Evolutionary conservation across 2,888 invertebrate species (phyloP).

Genomic region (Drosophila merina): DNA sequence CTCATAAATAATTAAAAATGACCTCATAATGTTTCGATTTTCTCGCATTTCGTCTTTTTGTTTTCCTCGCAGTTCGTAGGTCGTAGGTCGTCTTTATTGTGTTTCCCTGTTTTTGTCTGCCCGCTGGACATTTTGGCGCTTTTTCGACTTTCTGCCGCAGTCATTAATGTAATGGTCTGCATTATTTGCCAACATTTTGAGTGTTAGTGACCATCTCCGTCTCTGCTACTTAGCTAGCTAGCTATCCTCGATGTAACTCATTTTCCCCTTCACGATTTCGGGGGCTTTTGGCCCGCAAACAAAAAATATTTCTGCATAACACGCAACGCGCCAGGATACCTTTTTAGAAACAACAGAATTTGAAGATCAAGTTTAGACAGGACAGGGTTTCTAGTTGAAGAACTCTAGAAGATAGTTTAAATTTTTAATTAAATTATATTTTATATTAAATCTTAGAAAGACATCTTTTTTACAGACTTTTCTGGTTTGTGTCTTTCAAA

Average conservation of each 20-base stretch:
- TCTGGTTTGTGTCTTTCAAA: too few species aligned
- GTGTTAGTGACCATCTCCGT: constrained; percentile 34
- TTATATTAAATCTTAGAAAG: too few species aligned
- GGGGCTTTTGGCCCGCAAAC: constrained; percentile 2
- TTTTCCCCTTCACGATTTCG: not conserved
- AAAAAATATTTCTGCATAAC: constrained; percentile 39
- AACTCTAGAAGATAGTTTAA: not conserved
- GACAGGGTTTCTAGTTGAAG: not conserved
- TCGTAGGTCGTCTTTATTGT: constrained; percentile 7
- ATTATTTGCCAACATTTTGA: constrained; percentile 61
- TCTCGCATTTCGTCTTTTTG: constrained; percentile 31
- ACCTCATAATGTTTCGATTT: constrained; percentile 72
- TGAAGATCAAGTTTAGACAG: constrained; percentile 19
- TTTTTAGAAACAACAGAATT: constrained; percentile 5
- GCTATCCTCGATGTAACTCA: not conserved
- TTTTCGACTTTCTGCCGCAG: constrained; percentile 66
- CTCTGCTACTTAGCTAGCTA: constrained; percentile 5
- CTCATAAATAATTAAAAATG: constrained; percentile 70
- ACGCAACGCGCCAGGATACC: constrained; percentile 41
- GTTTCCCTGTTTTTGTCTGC: constrained; percentile 18
- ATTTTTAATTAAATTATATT: too few species aligned
- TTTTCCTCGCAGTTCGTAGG: not conserved
- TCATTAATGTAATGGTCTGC: constrained; percentile 71
- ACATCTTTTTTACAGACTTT: not conserved
- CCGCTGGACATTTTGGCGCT: constrained; percentile 33